A percentile compares a stretch with the other conserved stretches of the same genome.
Evolutionary conservation across 1,140 invertebrate genomes (phyloP).

Genomic region (Pseudachorutes palmiensis): DNA sequence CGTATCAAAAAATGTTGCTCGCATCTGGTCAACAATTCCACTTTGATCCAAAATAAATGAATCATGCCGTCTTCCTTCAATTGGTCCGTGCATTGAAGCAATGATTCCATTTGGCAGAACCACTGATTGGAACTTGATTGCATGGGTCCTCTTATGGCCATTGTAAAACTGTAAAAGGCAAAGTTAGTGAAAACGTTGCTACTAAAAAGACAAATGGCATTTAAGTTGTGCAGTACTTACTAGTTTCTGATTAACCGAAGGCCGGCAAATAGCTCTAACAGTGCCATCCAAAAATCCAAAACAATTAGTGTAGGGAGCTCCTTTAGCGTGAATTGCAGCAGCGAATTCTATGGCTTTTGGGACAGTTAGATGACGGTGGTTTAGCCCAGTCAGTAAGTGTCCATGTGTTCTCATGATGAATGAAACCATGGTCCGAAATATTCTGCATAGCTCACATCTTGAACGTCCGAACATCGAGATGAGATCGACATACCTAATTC

Average conservation of each 20-base stretch:
- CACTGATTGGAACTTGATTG: neutral
- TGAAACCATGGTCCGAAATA: neutral
- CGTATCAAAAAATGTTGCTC: neutral
- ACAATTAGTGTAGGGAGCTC: slow-evolving; percentile 13
- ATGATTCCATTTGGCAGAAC: neutral
- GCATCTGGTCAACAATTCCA: neutral
- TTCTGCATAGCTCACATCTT: neutral
- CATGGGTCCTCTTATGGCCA: slow-evolving; percentile 6
- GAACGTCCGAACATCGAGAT: neutral
- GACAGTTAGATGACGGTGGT: neutral
- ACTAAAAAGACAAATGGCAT: no score
- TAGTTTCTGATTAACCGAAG: neutral
- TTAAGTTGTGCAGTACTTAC: no score
- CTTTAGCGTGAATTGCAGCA: slow-evolving; percentile 9
- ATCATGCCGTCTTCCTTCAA: slow-evolving; percentile 3
- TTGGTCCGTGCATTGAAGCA: neutral
- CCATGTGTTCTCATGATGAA: neutral
- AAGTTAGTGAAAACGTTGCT: no score
- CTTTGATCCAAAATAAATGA: neutral
- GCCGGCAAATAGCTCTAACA: slow-evolving; percentile 19
- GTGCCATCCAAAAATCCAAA: slow-evolving; percentile 20
- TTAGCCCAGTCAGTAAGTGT: neutral
- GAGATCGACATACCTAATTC: neutral
- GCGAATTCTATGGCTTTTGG: neutral
- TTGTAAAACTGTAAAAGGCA: slow-evolving; percentile 14